Percentiles rank a stretch among this genome's conserved stretches.
Evolutionary conservation across 1,140 invertebrate genomes (phyloP).

Genomic region (Campoletis sonorensis): DNA sequence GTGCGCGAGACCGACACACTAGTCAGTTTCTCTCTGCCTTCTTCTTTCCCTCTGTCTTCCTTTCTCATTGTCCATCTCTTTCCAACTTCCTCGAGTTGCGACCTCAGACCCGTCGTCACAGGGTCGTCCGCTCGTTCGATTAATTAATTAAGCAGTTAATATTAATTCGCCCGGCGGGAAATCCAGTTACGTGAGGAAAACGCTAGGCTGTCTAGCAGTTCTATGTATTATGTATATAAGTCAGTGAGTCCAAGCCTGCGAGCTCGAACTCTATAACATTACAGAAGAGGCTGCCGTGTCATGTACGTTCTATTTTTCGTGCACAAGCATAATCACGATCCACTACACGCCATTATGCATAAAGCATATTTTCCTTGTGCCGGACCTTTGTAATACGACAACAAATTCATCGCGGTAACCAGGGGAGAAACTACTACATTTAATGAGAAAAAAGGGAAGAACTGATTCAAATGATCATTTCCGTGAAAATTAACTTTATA

Average conservation of each 20-base stretch:
- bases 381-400: not conserved
- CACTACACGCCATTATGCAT: not conserved
- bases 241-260: not conserved
- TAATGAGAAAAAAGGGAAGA: no score
- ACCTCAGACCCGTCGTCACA: constrained; percentile 45
- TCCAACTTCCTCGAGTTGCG: constrained; percentile 13
- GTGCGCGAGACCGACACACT: constrained; percentile 5
- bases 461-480: no score
- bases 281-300: not conserved
- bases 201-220: not conserved
- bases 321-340: not conserved
- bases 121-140: constrained; percentile 33
- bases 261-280: not conserved
- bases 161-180: constrained; percentile 50
- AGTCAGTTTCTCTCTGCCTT: constrained; percentile 17
- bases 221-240: not conserved
- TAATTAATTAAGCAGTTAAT: constrained; percentile 52
- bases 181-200: constrained; percentile 41
- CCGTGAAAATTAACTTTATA: no score
- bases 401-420: not conserved
- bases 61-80: constrained; percentile 28
- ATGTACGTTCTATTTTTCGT: not conserved
- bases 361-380: not conserved
- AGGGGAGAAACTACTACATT: no score
- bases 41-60: not conserved